Percentiles rank a stretch among this genome's conserved stretches.
Conservation (phyloP, 2,113 vertebrate genomes). For the Tachysurus vachellii region DNA sequence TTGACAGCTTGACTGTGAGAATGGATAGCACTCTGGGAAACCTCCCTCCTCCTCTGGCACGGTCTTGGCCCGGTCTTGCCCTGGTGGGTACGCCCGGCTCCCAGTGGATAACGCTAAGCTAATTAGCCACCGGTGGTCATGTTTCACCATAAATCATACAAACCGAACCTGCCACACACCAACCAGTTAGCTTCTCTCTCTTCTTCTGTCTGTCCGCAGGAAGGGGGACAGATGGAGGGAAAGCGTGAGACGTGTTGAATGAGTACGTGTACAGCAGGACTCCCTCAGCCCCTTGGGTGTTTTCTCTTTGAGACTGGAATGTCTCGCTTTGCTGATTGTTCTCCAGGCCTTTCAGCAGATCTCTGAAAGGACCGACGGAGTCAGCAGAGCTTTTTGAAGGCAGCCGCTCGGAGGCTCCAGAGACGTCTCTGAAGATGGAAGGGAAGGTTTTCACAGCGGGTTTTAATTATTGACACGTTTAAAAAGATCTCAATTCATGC, state of each 20-base stretch:
- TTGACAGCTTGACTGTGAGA: slow-evolving; percentile 59
- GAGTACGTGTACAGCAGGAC: slow-evolving; percentile 58
- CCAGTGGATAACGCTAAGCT: slow-evolving; percentile 68
- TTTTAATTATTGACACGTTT: slow-evolving; percentile 33
- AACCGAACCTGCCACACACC: slow-evolving; percentile 59
- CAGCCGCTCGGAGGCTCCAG: slow-evolving; percentile 11
- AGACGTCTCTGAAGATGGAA: slow-evolving; percentile 21
- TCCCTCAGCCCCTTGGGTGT: slow-evolving; percentile 44
- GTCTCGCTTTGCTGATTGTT: slow-evolving; percentile 56
- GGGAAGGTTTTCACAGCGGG: slow-evolving; percentile 29
- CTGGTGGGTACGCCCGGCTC: slow-evolving; percentile 19
- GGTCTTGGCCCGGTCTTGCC: slow-evolving; percentile 35
- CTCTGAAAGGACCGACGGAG: slow-evolving; percentile 46
- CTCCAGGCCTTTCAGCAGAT: slow-evolving; percentile 43
- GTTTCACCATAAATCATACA: slow-evolving; percentile 74
- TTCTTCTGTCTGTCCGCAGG: slow-evolving; percentile 44
- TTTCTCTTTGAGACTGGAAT: slow-evolving; percentile 51
- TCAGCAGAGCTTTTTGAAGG: slow-evolving; percentile 58
- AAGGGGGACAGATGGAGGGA: slow-evolving; percentile 61
- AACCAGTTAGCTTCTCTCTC: neutral
- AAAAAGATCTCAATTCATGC: neutral
- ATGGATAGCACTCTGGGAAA: slow-evolving; percentile 49
- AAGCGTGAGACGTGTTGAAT: slow-evolving; percentile 60
- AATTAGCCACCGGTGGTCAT: slow-evolving; percentile 69
- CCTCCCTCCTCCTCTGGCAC: slow-evolving; percentile 31